Conservation (phyloP, 1,140 invertebrate species). For the Nomia melanderi region DNA sequence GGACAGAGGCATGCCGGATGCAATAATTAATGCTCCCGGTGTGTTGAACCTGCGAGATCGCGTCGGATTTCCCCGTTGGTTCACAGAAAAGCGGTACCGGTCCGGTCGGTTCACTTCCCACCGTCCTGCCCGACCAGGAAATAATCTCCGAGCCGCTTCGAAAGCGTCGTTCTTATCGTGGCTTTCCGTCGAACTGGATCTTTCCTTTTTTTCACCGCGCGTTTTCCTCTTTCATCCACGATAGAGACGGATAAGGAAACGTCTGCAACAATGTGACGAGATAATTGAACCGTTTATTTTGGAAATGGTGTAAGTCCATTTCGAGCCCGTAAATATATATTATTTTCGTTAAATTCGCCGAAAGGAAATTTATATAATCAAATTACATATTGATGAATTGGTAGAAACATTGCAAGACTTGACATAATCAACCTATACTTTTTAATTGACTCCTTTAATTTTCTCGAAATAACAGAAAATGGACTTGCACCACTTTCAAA, state of each 20-base stretch:
- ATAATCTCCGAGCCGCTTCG: constrained; percentile 7
- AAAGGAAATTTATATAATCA: too few relatives aligned
- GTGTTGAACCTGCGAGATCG: not conserved
- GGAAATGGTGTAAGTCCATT: too few relatives aligned
- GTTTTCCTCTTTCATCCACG: not conserved
- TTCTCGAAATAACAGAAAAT: too few relatives aligned
- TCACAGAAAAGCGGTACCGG: not conserved
- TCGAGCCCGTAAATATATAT: too few relatives aligned
- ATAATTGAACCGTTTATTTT: not conserved
- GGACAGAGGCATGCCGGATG: not conserved
- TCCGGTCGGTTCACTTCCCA: not conserved
- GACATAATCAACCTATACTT: too few relatives aligned
- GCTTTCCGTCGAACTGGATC: not conserved
- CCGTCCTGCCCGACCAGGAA: not conserved
- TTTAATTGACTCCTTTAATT: too few relatives aligned
- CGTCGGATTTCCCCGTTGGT: not conserved
- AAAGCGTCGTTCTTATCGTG: not conserved
- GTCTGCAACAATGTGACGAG: not conserved
- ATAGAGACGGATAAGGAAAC: not conserved
- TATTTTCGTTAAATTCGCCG: too few relatives aligned
- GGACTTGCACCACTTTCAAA: too few relatives aligned
- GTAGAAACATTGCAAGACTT: too few relatives aligned
- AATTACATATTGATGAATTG: too few relatives aligned
- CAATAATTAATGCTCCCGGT: not conserved
- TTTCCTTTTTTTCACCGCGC: not conserved